A percentile compares a stretch with the other conserved stretches of the same genome.
Conservation (phyloP, 2,888 invertebrate genomes). For the Crossocerus cetratus region DNA sequence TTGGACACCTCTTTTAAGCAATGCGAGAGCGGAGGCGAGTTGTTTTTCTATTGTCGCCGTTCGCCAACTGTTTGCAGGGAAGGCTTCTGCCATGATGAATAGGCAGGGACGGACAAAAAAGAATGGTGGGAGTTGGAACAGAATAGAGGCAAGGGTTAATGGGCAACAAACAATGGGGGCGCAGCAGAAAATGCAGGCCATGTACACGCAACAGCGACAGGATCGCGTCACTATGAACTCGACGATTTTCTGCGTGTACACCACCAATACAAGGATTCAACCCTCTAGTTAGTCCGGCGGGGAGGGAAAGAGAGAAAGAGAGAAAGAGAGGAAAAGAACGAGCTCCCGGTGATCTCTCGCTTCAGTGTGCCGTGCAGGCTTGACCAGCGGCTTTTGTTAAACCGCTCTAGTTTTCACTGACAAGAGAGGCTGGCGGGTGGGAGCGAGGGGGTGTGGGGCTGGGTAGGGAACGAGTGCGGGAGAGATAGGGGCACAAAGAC, state of each 20-base stretch:
- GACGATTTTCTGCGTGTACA: not conserved
- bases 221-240: not conserved
- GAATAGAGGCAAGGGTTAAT: not conserved
- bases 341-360: not conserved
- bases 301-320: too few species aligned
- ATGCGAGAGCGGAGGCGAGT: too few species aligned
- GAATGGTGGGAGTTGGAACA: not conserved
- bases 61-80: not conserved
- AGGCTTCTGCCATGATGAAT: not conserved
- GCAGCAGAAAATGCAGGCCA: slow-evolving; percentile 1
- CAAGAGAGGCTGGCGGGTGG: not conserved
- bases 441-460: not conserved
- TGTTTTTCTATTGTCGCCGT: not conserved
- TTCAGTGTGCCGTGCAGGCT: not conserved
- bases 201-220: not conserved
- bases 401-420: not conserved
- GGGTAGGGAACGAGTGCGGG: too few species aligned
- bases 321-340: too few species aligned
- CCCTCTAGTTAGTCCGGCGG: not conserved
- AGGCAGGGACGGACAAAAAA: not conserved
- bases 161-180: not conserved
- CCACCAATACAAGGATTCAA: not conserved
- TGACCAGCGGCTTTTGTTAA: slow-evolving; percentile 2
- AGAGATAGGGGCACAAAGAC: too few species aligned
- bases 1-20: too few species aligned